Base-by-base conservation (phyloP, 2,888 invertebrate species). In the Scaptomyza reducta region DNA sequence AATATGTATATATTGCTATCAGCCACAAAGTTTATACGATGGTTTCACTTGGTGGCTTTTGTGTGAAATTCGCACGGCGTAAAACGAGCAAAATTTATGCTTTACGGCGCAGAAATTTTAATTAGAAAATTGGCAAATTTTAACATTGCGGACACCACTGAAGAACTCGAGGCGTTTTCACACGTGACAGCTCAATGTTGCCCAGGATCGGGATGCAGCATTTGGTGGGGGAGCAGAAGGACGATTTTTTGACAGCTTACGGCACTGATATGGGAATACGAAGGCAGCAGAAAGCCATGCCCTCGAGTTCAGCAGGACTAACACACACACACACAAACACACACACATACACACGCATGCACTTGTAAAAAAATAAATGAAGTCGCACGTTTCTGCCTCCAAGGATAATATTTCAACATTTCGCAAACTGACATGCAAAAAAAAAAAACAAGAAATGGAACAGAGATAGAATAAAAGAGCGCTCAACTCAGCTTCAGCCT, bases 321-420 rank as follows among this genome's bases (percentile, higher is more conserved):
- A 35, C 56, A 44, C 42, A 29, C n/a, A 55, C 35, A 38, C 10
- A 27, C 31, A 31, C 31, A 10, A 46, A 35, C 56, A 49, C 35
- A 40, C n/a, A 55, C 35, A 29, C 2, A 31, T 9, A 31, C 10
- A 16, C 40, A 25, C 10, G 14, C 11, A 33, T 18, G 57, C 42
- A 59, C 22, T 5, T 22, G 33, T 27, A 25, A 22, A n/a, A 46
- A 33, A 27, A 13, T 22, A n/a, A 46, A 74, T 85, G 76, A 84
- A 87, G 79, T 89, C 77, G 87, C 89, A 89, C 89, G 89, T 89
- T 87, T 84, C 86, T 88, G 89, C 87, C 89, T 89, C 81, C 82
- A 76, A 89, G 89, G 80, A 86, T 89, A 90, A 90, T 90, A 89
- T 89, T 89, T 90, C 89, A 89, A 78, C 89, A 79, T 87, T 57